phyloP scores from a whole-genome alignment of 2,888 invertebrate genomes.

The Nemapogon koenigi region DNA sequence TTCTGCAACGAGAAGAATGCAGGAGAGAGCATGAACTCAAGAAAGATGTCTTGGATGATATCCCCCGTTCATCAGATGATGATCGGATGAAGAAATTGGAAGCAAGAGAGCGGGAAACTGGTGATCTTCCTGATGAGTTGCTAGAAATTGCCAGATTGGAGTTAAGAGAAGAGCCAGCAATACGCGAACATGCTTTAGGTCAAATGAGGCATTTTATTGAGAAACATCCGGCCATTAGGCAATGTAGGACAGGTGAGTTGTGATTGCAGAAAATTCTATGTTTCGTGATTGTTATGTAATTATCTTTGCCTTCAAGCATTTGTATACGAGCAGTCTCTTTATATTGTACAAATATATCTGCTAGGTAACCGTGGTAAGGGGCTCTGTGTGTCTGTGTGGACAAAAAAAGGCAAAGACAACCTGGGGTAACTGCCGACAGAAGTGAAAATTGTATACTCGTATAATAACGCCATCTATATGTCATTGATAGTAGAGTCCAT shows the following conservation, averaged over 20 bases:
- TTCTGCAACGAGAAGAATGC: constrained; percentile 48
- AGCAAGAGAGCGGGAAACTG: constrained; percentile 43
- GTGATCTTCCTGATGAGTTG: constrained; percentile 60
- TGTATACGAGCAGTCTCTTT: too few species aligned
- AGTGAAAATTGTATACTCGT: too few species aligned
- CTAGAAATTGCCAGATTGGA: constrained; percentile 73
- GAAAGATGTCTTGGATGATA: constrained; percentile 31
- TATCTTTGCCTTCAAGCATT: too few species aligned
- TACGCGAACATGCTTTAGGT: constrained; percentile 74
- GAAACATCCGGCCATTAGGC: constrained; percentile 82
- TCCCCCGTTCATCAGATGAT: constrained; percentile 40
- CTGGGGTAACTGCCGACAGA: too few species aligned
- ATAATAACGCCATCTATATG: too few species aligned
- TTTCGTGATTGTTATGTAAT: too few species aligned
- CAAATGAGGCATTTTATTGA: constrained; percentile 84
- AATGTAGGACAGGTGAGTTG: constrained; percentile 74
- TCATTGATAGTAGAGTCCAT: too few species aligned
- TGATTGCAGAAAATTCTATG: too few species aligned
- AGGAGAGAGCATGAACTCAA: constrained; percentile 41
- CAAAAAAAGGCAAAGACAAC: too few species aligned
- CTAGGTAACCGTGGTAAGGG: too few species aligned
- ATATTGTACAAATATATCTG: too few species aligned
- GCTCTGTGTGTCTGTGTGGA: too few species aligned
- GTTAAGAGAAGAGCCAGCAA: constrained; percentile 79
- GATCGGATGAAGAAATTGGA: constrained; percentile 38